A percentile compares a stretch with the other conserved stretches of the same genome.
Evolutionary conservation across 2,113 vertebrate genomes (phyloP).

Genomic region (Antigone vipio): DNA sequence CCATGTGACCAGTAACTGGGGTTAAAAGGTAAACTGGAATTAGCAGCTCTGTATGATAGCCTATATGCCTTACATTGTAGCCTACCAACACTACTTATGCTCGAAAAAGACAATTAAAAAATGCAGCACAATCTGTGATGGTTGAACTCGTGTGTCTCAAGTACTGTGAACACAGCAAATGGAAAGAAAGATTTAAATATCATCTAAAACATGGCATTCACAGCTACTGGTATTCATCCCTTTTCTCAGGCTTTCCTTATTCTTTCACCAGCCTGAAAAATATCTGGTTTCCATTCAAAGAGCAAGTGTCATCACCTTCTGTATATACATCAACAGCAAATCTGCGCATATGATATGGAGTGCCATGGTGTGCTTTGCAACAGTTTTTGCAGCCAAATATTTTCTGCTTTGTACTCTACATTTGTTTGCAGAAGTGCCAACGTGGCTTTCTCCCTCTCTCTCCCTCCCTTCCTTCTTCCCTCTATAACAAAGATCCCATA

Average conservation of each 20-base stretch:
- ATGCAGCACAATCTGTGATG: not conserved
- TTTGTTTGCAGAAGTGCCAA: conserved; percentile 62
- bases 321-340: conserved; percentile 48
- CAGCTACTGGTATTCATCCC: conserved; percentile 12
- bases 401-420: conserved; percentile 58
- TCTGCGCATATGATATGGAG: conserved; percentile 16
- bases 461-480: not conserved
- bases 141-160: not conserved
- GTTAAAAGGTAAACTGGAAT: not conserved
- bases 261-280: conserved; percentile 43
- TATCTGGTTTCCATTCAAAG: conserved; percentile 12
- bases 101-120: not conserved
- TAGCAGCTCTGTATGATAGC: not conserved
- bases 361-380: conserved; percentile 48
- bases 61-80: not conserved
- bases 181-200: conserved; percentile 19
- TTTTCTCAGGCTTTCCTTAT: conserved; percentile 52
- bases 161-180: not conserved
- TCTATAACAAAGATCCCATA: conserved; percentile 12
- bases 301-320: conserved; percentile 29
- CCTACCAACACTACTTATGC: not conserved
- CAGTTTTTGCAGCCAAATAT: conserved; percentile 64
- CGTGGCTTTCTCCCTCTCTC: conserved; percentile 37
- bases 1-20: not conserved
- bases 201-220: conserved; percentile 20